A percentile compares a stretch with the other conserved stretches of the same genome.
phyloP scores from a whole-genome alignment of 2,113 vertebrate genomes.

The Erinaceus europaeus region DNA sequence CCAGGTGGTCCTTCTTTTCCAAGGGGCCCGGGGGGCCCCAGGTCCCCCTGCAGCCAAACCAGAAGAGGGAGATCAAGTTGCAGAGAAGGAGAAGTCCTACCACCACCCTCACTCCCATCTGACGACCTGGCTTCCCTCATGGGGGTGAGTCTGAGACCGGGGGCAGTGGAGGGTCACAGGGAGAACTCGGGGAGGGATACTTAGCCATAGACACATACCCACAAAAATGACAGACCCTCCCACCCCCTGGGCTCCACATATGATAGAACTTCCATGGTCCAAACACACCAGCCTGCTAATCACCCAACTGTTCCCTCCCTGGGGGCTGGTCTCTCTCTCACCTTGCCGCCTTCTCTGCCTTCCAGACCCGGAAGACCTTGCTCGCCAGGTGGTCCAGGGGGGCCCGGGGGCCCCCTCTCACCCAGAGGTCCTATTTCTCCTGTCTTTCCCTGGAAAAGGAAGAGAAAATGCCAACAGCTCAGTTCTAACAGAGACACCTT shows the following conservation, averaged over 20 bases:
- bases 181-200: too few species aligned
- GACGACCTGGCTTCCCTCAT: too few species aligned
- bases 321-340: conserved; percentile 59
- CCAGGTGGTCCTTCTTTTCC: conserved; percentile 91
- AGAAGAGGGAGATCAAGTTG: neutral
- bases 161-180: neutral
- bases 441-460: conserved; percentile 86
- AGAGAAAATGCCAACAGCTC: neutral
- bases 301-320: neutral
- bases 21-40: conserved; percentile 83
- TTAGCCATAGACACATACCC: too few species aligned
- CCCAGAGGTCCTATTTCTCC: conserved; percentile 91
- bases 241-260: too few species aligned
- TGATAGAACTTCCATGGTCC: too few species aligned
- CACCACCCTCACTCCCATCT: too few species aligned
- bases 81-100: neutral
- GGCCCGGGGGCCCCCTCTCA: conserved; percentile 92
- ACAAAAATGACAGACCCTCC: too few species aligned
- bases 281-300: too few species aligned
- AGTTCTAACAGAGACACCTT: neutral
- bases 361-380: conserved; percentile 90
- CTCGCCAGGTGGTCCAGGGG: conserved; percentile 93
- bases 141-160: neutral
- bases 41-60: conserved; percentile 85
- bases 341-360: conserved; percentile 93